These are phyloP conservation scores for Mystacornis crossleyi DNA, from an alignment of 2,113 vertebrate species.

Conservation along the genomic window DNA sequence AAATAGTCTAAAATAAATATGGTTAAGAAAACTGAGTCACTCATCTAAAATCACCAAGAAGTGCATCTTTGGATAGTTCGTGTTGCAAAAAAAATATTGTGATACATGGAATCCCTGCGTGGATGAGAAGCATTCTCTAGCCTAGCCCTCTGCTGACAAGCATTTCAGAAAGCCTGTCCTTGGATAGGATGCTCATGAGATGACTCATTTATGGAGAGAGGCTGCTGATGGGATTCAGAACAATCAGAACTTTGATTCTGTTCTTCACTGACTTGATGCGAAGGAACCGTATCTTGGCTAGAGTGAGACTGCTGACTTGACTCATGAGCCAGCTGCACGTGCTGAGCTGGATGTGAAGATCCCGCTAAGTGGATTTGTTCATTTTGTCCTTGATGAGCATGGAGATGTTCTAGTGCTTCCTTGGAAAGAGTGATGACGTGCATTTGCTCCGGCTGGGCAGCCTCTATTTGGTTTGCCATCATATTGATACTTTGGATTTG, in stretches of 20 bases:
- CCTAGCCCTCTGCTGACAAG: conserved; percentile 65
- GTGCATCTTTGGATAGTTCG: neutral
- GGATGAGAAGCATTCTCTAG: neutral
- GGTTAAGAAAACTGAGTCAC: neutral
- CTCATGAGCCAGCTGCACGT: conserved; percentile 69
- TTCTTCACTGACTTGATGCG: conserved; percentile 59
- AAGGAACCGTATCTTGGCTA: conserved; percentile 58
- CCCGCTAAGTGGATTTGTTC: conserved; percentile 64
- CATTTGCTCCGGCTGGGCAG: conserved; percentile 84
- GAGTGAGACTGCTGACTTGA: conserved; percentile 68
- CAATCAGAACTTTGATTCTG: conserved; percentile 66
- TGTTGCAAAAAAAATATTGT: neutral
- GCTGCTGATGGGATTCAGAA: conserved; percentile 63
- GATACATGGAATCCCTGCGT: neutral
- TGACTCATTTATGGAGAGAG: conserved; percentile 76
- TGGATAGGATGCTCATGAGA: conserved; percentile 73
- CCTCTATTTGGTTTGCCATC: conserved; percentile 78
- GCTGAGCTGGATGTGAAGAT: conserved; percentile 62
- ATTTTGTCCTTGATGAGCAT: conserved; percentile 77
- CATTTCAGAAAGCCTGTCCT: conserved; percentile 75
- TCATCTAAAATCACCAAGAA: neutral
- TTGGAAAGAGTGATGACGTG: conserved; percentile 93
- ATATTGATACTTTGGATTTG: conserved; percentile 83
- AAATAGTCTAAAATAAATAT: neutral
- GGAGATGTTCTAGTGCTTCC: conserved; percentile 89